phyloP scores from a whole-genome alignment of 2,888 invertebrate genomes.

The Parnassius orleans region DNA sequence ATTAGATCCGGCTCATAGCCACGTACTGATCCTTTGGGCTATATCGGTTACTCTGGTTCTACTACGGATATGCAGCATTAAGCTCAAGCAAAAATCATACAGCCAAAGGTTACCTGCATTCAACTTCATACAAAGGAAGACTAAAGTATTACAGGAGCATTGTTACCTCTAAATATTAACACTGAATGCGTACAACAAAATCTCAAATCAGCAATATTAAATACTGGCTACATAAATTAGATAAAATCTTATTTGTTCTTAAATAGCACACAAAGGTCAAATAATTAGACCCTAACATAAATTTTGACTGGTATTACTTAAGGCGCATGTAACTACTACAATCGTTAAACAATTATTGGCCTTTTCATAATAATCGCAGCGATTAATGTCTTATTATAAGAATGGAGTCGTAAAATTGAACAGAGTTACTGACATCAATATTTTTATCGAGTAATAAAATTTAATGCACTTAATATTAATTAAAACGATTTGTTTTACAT shows the following conservation, averaged over 20 bases:
- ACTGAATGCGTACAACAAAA: no score
- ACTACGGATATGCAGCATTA: no score
- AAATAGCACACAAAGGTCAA: constrained; percentile 14
- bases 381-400: constrained; percentile 9
- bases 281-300: constrained; percentile 23
- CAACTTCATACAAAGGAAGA: no score
- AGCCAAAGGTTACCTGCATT: no score
- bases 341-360: constrained; percentile 17
- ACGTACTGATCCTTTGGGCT: no score
- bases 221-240: constrained; percentile 5
- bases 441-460: constrained; percentile 6
- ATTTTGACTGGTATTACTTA: constrained; percentile 21
- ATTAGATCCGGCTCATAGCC: no score
- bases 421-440: constrained; percentile 13
- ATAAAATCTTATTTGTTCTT: constrained; percentile 23
- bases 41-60: no score
- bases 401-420: constrained; percentile 11
- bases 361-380: constrained; percentile 8
- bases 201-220: constrained; percentile 1
- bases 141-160: no score
- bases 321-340: constrained; percentile 7
- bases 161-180: no score
- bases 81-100: no score
- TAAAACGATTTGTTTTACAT: constrained; percentile 7
- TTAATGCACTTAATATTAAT: constrained; percentile 5